Evolutionary conservation across 2,888 invertebrate genomes (phyloP), one percentile per base, ranked within the genome.

Genomic region (Deilephila porcellus): DNA sequence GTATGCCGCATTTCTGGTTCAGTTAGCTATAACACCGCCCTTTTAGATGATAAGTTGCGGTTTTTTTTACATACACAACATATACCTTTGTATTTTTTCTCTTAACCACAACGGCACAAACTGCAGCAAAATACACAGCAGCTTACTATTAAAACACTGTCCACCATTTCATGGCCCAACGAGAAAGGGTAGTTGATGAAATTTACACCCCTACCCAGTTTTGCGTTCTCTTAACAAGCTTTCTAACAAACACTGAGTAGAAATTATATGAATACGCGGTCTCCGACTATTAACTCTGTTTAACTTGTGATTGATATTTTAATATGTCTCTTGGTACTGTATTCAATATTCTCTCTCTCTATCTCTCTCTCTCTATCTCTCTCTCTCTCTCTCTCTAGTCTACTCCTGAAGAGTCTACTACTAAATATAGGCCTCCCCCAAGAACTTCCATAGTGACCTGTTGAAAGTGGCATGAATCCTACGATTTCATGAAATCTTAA

Each of bases 171-270:
- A 56, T 88, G 84, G 92, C 90, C 85, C 82, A 63, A 86, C 84
- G 74, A 70, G 77, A 76, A 74, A 83, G 84, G 86, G 88, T 88
- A 88, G 87, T 89, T 89, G 85, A 85, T 83, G 85, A 91, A 92
- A 93, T 91, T 91, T 91, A 92, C 91, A 89, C 90, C 90, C 86
- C 83, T 83, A 84, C 86, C 88, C 88, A 83, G 87, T 84, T 85
- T 87, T 83, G 84, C 82, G 85, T 85, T 86, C 88, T 89, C 90
- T 88, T 91, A 92, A 92, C 91, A 91, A 92, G 92, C 90, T 90
- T 90, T 89, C 91, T 88, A 88, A 89, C 91, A 90, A 91, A 90
- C 89, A 90, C 87, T 88, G 88, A 88, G 88, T 86, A 84, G 89
- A 88, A 91, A 90, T 91, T 91, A 91, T 91, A 85, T 83, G 86